Evolutionary conservation across 2,888 invertebrate species (phyloP).

Genomic region (Deilephila elpenor): DNA sequence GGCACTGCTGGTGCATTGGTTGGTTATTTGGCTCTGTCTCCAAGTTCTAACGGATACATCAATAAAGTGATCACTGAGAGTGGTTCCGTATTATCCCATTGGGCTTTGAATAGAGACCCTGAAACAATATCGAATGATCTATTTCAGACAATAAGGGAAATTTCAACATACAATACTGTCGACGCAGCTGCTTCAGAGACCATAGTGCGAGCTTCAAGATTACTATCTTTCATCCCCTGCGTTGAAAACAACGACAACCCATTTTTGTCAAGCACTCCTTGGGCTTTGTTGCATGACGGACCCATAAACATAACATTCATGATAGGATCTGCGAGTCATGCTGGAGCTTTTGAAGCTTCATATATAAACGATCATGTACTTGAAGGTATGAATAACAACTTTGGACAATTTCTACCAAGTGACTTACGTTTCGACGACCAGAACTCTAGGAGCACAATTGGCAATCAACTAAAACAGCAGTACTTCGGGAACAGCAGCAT

Average conservation of each 20-base stretch:
- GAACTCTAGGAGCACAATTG: conserved; percentile 45
- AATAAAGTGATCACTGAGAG: conserved; percentile 71
- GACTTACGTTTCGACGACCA: conserved; percentile 58
- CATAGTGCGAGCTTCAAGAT: conserved; percentile 51
- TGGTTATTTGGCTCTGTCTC: conserved; percentile 64
- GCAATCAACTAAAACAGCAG: conserved; percentile 50
- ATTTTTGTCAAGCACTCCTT: conserved; percentile 62
- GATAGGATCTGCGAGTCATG: conserved; percentile 65
- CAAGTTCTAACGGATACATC: conserved; percentile 57
- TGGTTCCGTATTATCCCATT: conserved; percentile 66
- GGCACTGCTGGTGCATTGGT: conserved; percentile 66
- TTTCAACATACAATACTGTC: conserved; percentile 39
- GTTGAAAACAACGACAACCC: conserved; percentile 52
- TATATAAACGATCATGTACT: conserved; percentile 49
- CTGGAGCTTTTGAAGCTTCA: conserved; percentile 62
- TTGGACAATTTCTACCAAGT: conserved; percentile 55
- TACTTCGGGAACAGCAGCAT: conserved; percentile 62
- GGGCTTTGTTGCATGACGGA: conserved; percentile 53
- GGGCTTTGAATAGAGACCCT: conserved; percentile 70
- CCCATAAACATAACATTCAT: conserved; percentile 56
- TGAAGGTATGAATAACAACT: conserved; percentile 53
- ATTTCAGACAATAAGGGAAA: conserved; percentile 56
- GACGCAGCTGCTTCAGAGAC: conserved; percentile 41
- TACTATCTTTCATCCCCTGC: conserved; percentile 61
- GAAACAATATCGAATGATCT: conserved; percentile 55